phyloP scores from a whole-genome alignment of 1,140 invertebrate genomes.

The Plodia interpunctella region DNA sequence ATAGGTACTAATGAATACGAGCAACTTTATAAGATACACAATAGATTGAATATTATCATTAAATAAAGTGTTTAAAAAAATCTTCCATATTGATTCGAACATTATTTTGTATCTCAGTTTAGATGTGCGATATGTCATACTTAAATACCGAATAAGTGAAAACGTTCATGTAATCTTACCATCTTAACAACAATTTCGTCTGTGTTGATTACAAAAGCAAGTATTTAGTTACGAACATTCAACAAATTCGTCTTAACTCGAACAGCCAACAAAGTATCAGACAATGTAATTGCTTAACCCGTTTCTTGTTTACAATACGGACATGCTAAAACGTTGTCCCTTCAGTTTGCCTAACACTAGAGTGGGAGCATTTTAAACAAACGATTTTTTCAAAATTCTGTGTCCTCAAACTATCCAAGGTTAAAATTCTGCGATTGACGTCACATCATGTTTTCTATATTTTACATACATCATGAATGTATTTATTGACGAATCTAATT shows the following conservation, averaged over 20 bases:
- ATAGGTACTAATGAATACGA: too few species aligned
- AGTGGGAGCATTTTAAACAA: background rate
- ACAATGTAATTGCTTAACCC: background rate
- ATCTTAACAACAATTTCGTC: background rate
- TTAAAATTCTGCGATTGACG: background rate
- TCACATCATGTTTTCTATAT: background rate
- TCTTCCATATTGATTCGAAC: too few species aligned
- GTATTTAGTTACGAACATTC: background rate
- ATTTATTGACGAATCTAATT: conserved; percentile 1
- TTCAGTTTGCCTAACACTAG: background rate
- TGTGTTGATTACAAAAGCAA: background rate
- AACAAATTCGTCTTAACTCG: background rate
- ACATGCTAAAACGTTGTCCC: conserved; percentile 9
- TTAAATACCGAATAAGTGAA: too few species aligned
- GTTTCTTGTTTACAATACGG: background rate
- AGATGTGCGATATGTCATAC: too few species aligned
- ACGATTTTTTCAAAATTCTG: background rate
- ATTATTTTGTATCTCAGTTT: too few species aligned
- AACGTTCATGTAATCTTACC: background rate
- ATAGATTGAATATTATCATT: too few species aligned
- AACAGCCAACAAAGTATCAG: background rate
- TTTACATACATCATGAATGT: background rate
- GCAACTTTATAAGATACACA: too few species aligned
- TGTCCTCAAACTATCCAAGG: background rate
- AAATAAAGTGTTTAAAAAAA: too few species aligned